phyloP scores from a whole-genome alignment of 1,140 invertebrate genomes.

The Procambarus clarkii region DNA sequence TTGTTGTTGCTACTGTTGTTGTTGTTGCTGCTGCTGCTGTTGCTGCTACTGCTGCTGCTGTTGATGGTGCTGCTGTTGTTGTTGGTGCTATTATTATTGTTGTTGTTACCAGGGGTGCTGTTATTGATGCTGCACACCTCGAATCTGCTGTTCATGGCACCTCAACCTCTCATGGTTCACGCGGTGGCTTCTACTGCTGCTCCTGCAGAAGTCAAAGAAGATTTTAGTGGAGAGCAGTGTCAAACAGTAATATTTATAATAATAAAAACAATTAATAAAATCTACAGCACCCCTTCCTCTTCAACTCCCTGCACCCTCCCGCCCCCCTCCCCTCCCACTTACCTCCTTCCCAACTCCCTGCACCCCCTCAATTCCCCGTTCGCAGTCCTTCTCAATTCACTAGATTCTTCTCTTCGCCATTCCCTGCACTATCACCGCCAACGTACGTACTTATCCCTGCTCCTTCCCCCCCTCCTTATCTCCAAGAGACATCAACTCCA shows the following conservation, averaged over 20 bases:
- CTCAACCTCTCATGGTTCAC: conserved; percentile 41
- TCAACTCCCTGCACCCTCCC: too few species aligned
- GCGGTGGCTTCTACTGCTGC: background rate
- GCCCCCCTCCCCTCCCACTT: too few species aligned
- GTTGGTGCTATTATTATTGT: conserved; percentile 1
- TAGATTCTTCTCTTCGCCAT: too few species aligned
- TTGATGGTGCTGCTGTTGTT: background rate
- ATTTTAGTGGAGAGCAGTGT: background rate
- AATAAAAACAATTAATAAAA: background rate
- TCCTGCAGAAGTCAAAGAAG: background rate
- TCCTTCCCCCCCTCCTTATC: too few species aligned
- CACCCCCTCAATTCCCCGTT: too few species aligned
- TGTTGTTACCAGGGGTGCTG: conserved; percentile 10
- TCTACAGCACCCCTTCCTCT: too few species aligned
- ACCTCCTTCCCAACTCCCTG: too few species aligned
- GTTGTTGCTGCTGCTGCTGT: background rate
- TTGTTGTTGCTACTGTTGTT: background rate
- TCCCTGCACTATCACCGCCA: too few species aligned
- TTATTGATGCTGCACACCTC: conserved; percentile 42
- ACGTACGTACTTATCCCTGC: too few species aligned
- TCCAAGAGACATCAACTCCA: too few species aligned
- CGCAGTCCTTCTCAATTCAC: too few species aligned
- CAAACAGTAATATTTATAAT: background rate
- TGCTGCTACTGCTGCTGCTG: background rate
- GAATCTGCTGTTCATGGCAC: conserved; percentile 59